Base-by-base conservation (phyloP, 37 sponge, comb jelly and placozoan species). In the Beroe forskalii region DNA sequence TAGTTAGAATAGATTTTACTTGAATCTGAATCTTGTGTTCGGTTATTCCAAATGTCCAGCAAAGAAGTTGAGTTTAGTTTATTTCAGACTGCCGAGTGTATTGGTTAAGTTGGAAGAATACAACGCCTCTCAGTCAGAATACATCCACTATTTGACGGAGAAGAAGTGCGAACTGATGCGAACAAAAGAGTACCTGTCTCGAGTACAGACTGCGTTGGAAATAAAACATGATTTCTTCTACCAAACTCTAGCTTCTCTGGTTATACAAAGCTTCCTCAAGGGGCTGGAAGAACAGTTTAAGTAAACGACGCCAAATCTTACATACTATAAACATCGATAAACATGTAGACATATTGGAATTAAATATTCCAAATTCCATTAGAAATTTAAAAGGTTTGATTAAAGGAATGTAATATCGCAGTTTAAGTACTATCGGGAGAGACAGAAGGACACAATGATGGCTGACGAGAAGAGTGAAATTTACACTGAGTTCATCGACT, bases 201-300 rank as follows among this genome's bases (percentile, higher is more conserved):
- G 86, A 25, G 86, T 44, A 1, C 86, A 80, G 40, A 38, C 44
- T 25, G 55, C 55, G 17, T 1, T 80, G 30, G 86, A 80, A 37
- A 41, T 80, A n/a, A 80, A 80, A 80, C 86, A 80, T 23, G 55
- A 80, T 3, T 38, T 80, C 48, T 80, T 80, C 55, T 80, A 42
- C 35, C 55, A 80, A 25, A 80, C 55, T 6, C 55, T 80, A 6
- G 43, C 86, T 80, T 33, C 55, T 8, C 30, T 80, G 23, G 86
- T 80, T 8, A 80, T 44, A 33, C 14, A 23, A 1, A 80, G 55
- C 55, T 80, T 80, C 55, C 43, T 80, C n/a, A 41, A 44, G 86
- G 35, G 48, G 2, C 35, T 80, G 40, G 86, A 80, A 42, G 86
- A 80, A 42, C 86, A 80, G 86, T 43, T 80, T 41, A 12, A 48